Evolutionary conservation across 2,888 invertebrate genomes (phyloP), one percentile per base, ranked within the genome.

Genomic region (Melinaea marsaeus): DNA sequence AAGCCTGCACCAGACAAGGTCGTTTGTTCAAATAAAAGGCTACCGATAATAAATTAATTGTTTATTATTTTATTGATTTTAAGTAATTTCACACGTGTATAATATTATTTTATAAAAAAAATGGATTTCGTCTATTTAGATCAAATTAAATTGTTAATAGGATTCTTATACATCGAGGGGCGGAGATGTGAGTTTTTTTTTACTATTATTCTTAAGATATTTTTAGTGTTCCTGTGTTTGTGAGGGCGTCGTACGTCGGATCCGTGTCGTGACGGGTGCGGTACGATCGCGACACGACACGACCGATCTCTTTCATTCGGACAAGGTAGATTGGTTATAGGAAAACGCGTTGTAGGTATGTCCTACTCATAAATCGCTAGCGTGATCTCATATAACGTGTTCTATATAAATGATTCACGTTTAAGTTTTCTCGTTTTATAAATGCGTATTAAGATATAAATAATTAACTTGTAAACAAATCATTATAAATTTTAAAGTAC

Each of bases 251-350:
- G 51, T 61, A 65, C 60, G 61, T 67, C 68, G 66, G 68, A 69
- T 67, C 61, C 13, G 59, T 58, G 48, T 55, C 63, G 67, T 59
- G 66, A 63, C 67, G 64, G 63, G 64, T 63, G 67, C 67, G 66
- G 64, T 64, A 57, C 55, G 45, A 51, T 45, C 66, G 58, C 64
- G 62, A 48, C 66, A 60, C 64, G 62, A 62, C 60, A 58, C 59
- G 56, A 64, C 68, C 62, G 59, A 62, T 64, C 61, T 42, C 42
- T 9, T 22, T 42, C 42, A 9, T 42, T 42, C 9, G 9, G 42
- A 3, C 11, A 42, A 42, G 22, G 22, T 22, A 22, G 22, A 22
- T 22, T 22, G 22, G 22, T 22, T 22, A 22, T 22, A 22, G 22
- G 22, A 22, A 22, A 22, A 22, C 22, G 22, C 22, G 22, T 22